Evolutionary conservation across 2,797 vertebrate genomes (phyloP).

Genomic region (Acanthiza pusilla): DNA sequence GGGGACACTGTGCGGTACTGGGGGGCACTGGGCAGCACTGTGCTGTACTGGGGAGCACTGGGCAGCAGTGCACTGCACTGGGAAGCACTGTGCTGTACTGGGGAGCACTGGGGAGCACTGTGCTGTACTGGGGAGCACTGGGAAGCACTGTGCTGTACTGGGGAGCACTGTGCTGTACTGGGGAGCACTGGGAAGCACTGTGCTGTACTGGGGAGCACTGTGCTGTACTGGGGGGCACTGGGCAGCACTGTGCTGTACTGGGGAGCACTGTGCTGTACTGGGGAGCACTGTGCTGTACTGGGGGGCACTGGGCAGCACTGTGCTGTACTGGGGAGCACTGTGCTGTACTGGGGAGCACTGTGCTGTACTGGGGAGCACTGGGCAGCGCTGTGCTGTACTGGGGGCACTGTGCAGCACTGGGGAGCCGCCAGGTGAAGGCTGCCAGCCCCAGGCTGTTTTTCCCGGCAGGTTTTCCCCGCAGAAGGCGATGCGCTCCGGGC

Average conservation of each 20-base stretch:
- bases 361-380: neutral
- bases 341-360: neutral
- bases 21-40: too few relatives aligned
- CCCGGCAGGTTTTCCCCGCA: neutral
- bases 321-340: neutral
- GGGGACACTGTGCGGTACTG: too few relatives aligned
- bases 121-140: too few relatives aligned
- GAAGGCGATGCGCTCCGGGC: rapidly evolving
- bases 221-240: neutral
- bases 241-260: too few relatives aligned
- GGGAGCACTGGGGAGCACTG: too few relatives aligned
- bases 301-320: neutral
- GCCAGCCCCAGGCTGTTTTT: rapidly evolving
- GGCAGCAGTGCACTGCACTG: neutral
- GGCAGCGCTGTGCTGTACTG: neutral
- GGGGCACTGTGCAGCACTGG: neutral
- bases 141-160: too few relatives aligned
- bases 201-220: neutral
- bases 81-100: too few relatives aligned
- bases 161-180: too few relatives aligned
- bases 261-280: neutral
- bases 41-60: rapidly evolving
- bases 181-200: neutral
- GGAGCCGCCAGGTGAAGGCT: neutral
- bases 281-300: neutral